phyloP scores from a whole-genome alignment of 1,140 invertebrate genomes.

The Ectropis grisescens region DNA sequence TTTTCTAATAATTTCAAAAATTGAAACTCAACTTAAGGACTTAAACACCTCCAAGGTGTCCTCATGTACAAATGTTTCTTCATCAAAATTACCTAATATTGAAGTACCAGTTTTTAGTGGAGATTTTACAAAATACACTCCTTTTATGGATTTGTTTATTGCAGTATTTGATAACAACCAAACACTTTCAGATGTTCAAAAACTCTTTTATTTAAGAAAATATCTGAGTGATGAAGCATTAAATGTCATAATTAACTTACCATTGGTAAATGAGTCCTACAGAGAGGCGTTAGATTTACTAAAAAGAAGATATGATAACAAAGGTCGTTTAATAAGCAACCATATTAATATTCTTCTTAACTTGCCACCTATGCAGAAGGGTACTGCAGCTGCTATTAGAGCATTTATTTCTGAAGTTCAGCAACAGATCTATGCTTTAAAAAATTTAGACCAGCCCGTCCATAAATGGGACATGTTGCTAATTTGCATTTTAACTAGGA shows the following conservation, averaged over 20 bases:
- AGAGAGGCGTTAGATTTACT: conserved; percentile 8
- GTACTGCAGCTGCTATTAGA: conserved; percentile 14
- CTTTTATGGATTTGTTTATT: conserved; percentile 9
- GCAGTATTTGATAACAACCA: conserved; percentile 10
- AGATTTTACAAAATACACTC: conserved; percentile 10
- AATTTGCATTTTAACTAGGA: conserved; percentile 10
- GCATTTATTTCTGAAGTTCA: conserved; percentile 13
- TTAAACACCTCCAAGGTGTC: no score
- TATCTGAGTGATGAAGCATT: conserved; percentile 8
- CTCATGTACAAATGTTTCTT: no score
- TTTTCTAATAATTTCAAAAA: conserved; percentile 5
- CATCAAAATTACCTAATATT: conserved; percentile 5
- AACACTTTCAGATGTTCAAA: conserved; percentile 10
- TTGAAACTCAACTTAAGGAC: not conserved
- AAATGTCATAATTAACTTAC: conserved; percentile 8
- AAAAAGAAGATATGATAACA: conserved; percentile 14
- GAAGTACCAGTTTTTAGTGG: conserved; percentile 9
- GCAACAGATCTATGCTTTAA: conserved; percentile 19
- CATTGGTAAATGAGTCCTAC: conserved; percentile 9
- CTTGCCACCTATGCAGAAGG: conserved; percentile 7
- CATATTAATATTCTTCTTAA: conserved; percentile 6
- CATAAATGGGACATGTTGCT: conserved; percentile 19
- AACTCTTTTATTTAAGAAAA: conserved; percentile 11
- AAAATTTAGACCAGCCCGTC: conserved; percentile 17
- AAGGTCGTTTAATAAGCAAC: conserved; percentile 2